Evolutionary conservation across 2,888 invertebrate species (phyloP).

Genomic region (Hypolimnas misippus): DNA sequence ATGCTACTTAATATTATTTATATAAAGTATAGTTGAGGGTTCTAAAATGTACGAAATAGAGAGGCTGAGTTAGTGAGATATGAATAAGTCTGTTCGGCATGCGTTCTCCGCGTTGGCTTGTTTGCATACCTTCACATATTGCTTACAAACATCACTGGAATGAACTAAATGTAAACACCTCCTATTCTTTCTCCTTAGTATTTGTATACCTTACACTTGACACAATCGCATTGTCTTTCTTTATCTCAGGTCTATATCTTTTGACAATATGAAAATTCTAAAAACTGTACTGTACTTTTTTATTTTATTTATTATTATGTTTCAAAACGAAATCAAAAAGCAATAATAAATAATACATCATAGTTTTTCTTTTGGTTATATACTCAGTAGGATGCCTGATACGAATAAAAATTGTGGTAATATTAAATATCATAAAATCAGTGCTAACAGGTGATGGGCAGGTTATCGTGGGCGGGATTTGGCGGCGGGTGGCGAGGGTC

Average conservation of each 20-base stretch:
- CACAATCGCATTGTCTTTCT: conserved; percentile 34
- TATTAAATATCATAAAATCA: conserved; percentile 34
- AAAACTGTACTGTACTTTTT: too few relatives aligned
- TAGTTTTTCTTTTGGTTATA: too few relatives aligned
- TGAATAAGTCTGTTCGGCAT: conserved; percentile 53
- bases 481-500: conserved; percentile 27
- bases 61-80: conserved; percentile 38
- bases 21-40: neutral
- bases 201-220: conserved; percentile 55
- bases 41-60: conserved; percentile 42
- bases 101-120: conserved; percentile 53
- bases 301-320: too few relatives aligned
- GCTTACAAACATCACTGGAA: conserved; percentile 68
- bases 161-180: conserved; percentile 53
- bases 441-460: conserved; percentile 44
- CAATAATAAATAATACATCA: too few relatives aligned
- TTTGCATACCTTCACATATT: conserved; percentile 68
- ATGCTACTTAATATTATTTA: too few relatives aligned
- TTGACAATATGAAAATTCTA: too few relatives aligned
- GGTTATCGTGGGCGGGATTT: conserved; percentile 40
- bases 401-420: neutral
- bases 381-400: neutral
- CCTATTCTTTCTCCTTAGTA: conserved; percentile 54
- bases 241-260: too few relatives aligned
- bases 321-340: too few relatives aligned